A percentile compares a stretch with the other conserved stretches of the same genome.
Conservation (phyloP, 2,113 vertebrate species). For the Ageneiosus marmoratus region DNA sequence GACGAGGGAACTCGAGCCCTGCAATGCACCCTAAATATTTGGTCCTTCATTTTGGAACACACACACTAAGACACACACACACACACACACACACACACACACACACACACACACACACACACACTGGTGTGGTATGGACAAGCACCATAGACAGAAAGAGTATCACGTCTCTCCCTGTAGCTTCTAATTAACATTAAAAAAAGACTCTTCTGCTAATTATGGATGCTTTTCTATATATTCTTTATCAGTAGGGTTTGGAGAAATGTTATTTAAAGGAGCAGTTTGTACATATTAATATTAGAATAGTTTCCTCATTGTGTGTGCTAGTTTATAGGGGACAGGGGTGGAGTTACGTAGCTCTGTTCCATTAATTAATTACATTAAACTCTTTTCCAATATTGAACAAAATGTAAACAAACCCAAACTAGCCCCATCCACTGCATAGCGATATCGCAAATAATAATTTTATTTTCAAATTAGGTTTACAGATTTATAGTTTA, state of each 20-base stretch:
- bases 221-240: background rate
- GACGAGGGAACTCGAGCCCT: slow-evolving; percentile 29
- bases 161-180: slow-evolving; percentile 4
- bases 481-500: background rate
- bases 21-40: slow-evolving; percentile 30
- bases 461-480: background rate
- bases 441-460: background rate
- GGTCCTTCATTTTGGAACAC: slow-evolving; percentile 41
- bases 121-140: slow-evolving; percentile 29
- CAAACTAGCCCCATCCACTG: background rate
- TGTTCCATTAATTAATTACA: background rate
- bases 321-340: background rate
- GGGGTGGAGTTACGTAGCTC: background rate
- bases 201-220: slow-evolving; percentile 10
- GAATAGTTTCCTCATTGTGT: background rate
- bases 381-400: background rate
- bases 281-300: background rate
- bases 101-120: slow-evolving; percentile 9
- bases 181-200: background rate
- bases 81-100: slow-evolving; percentile 4
- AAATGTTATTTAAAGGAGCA: slow-evolving; percentile 9
- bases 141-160: slow-evolving; percentile 40
- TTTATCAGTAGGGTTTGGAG: background rate
- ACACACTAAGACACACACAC: background rate
- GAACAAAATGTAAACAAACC: background rate